Evolutionary conservation across 2,888 invertebrate genomes (phyloP).

Genomic region (Morpho deidamia): DNA sequence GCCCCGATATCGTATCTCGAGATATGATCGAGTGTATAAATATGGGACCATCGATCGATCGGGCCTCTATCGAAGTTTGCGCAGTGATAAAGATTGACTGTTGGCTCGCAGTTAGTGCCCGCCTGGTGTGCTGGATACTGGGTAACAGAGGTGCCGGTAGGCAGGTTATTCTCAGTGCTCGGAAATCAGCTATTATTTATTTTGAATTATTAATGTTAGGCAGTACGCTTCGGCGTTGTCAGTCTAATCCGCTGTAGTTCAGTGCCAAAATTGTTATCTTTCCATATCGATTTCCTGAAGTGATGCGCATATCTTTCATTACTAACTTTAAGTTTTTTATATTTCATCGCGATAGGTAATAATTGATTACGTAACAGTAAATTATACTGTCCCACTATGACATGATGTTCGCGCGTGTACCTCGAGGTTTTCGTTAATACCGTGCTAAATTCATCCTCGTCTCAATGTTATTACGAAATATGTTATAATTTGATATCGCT

Average conservation of each 20-base stretch:
- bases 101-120: neutral
- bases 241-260: neutral
- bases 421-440: too few relatives aligned
- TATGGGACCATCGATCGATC: slow-evolving; percentile 77
- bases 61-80: slow-evolving; percentile 70
- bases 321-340: slow-evolving; percentile 6
- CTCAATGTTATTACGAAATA: slow-evolving; percentile 33
- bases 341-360: slow-evolving; percentile 27
- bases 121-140: slow-evolving; percentile 13
- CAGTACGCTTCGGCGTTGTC: slow-evolving; percentile 9
- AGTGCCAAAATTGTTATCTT: slow-evolving; percentile 8
- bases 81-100: slow-evolving; percentile 59
- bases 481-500: slow-evolving; percentile 47
- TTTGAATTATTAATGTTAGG: neutral
- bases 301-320: slow-evolving; percentile 3
- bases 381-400: neutral
- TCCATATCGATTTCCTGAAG: neutral
- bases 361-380: slow-evolving; percentile 57
- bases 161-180: slow-evolving; percentile 5
- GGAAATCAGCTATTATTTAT: neutral
- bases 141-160: slow-evolving; percentile 24
- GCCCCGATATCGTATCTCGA: slow-evolving; percentile 71
- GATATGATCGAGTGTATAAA: slow-evolving; percentile 77
- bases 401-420: too few relatives aligned
- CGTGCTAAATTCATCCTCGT: slow-evolving; percentile 39